Base-by-base conservation (phyloP, 2,888 invertebrate species). In the Fragum whitleyi region DNA sequence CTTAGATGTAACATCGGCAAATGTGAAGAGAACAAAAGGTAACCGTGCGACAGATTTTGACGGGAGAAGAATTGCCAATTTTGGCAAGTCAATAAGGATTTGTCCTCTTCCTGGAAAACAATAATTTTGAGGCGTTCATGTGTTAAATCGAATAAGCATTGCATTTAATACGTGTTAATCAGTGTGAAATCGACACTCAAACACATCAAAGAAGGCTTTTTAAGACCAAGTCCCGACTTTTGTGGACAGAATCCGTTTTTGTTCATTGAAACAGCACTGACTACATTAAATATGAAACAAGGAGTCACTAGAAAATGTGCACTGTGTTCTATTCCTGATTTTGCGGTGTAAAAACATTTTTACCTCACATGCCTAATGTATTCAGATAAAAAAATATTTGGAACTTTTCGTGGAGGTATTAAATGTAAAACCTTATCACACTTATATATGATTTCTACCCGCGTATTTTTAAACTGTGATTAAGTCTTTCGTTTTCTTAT, bases 81-180 rank as follows among this genome's bases (percentile, higher is more conserved):
- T 81, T 77, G 77, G 69, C 84, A 79, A 81, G 84, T 81, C 84
- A 77, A 79, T 85, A 74, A 62, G 74, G 71, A 71, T 85, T 74
- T 81, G 42, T 62, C 74, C 69, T 71, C 71, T 67, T 73, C 74
- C 57, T 61, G 74, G 81, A 79, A 85, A 78, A 85, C 84, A 85
- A 85, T 85, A 81, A 85, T 79, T 81, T 79, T 70, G 69, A 55
- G 47, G 57, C 79, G 77, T 47, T 69, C 77, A 81, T 59, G 79
- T 81, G 84, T 77, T 78, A 81, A 85, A 85, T 85, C 79, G 84
- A 85, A 85, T 85, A 79, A 81, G 83, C 79, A 83, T 83, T 83
- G 79, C 77, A 77, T 79, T 83, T 79, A 79, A 79, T 77, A 77
- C 59, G 83, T 83, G 83, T 74, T 83, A 83, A 83, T 79, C 83